A percentile compares a stretch with the other conserved stretches of the same genome.
Evolutionary conservation across 2,888 invertebrate genomes (phyloP).

Genomic region (Ganaspis brasiliensis): DNA sequence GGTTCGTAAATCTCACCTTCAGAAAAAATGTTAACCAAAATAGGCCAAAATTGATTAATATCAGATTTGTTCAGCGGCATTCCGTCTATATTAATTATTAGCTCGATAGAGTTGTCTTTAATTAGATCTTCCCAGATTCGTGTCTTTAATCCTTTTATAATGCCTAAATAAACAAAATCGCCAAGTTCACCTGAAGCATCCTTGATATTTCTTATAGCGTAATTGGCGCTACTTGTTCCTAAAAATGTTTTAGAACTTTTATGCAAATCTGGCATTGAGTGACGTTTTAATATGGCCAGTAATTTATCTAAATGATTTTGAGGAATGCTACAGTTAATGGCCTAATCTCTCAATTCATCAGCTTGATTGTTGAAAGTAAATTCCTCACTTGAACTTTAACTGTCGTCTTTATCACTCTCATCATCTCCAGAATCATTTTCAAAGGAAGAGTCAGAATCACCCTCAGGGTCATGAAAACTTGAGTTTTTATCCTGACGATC

Average conservation of each 20-base stretch:
- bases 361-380: slow-evolving; percentile 7
- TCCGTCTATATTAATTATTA: slow-evolving; percentile 56
- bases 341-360: slow-evolving; percentile 48
- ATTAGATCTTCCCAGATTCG: slow-evolving; percentile 34
- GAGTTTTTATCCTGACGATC: too few species aligned
- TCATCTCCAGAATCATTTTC: too few species aligned
- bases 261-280: slow-evolving; percentile 47
- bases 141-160: slow-evolving; percentile 48
- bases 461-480: too few species aligned
- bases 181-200: slow-evolving; percentile 35
- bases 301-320: slow-evolving; percentile 47
- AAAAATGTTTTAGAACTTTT: slow-evolving; percentile 53
- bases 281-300: slow-evolving; percentile 47
- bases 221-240: slow-evolving; percentile 47
- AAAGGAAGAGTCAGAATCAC: too few species aligned
- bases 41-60: slow-evolving; percentile 56
- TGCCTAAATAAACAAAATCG: slow-evolving; percentile 52
- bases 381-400: not conserved
- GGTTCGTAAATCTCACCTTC: slow-evolving; percentile 55
- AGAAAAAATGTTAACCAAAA: slow-evolving; percentile 53
- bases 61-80: slow-evolving; percentile 55
- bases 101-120: slow-evolving; percentile 42
- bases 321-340: slow-evolving; percentile 47
- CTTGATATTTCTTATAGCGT: slow-evolving; percentile 47
- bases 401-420: not conserved